A percentile compares a stretch with the other conserved stretches of the same genome.
Evolutionary conservation across 92 coral and sea anemone species (phyloP).

Genomic region (Siderastrea siderea): DNA sequence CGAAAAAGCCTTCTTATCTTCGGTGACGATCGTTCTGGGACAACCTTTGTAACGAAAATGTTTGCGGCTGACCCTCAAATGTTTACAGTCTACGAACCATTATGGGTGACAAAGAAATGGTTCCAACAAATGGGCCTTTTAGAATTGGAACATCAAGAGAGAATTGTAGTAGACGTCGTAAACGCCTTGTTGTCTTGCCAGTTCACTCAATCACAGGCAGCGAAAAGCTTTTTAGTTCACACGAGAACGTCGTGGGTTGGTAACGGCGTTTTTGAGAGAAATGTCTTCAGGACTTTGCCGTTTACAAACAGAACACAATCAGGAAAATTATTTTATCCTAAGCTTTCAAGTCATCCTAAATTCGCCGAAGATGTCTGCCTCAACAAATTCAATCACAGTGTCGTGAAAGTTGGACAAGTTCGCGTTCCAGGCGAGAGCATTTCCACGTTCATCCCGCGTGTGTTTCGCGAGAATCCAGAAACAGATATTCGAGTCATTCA

Average conservation of each 20-base stretch:
- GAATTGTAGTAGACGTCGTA: constrained; percentile 11
- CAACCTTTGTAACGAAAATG: constrained; percentile 51
- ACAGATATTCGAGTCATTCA: constrained; percentile 47
- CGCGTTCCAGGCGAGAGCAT: constrained; percentile 30
- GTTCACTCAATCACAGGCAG: constrained; percentile 28
- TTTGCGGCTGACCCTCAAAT: constrained; percentile 48
- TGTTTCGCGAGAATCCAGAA: constrained; percentile 33
- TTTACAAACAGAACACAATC: constrained; percentile 2
- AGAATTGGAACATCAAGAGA: not conserved
- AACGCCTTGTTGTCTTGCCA: constrained; percentile 43
- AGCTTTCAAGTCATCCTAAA: constrained; percentile 15
- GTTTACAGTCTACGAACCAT: constrained; percentile 51
- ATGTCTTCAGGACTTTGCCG: constrained; percentile 22
- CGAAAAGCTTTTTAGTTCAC: constrained; percentile 9
- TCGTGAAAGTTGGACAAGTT: constrained; percentile 39
- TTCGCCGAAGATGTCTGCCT: constrained; percentile 46
- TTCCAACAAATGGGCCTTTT: not conserved
- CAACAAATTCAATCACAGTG: constrained; percentile 48
- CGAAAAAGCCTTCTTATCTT: constrained; percentile 51
- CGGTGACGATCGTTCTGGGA: constrained; percentile 64
- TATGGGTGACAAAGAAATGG: constrained; percentile 54
- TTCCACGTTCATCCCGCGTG: constrained; percentile 11
- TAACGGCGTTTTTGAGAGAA: not conserved
- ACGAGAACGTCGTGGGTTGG: constrained; percentile 20
- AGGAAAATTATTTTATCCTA: constrained; percentile 1